Evolutionary conservation across 1,140 invertebrate genomes (phyloP).

Genomic region (Zaprionus capensis): DNA sequence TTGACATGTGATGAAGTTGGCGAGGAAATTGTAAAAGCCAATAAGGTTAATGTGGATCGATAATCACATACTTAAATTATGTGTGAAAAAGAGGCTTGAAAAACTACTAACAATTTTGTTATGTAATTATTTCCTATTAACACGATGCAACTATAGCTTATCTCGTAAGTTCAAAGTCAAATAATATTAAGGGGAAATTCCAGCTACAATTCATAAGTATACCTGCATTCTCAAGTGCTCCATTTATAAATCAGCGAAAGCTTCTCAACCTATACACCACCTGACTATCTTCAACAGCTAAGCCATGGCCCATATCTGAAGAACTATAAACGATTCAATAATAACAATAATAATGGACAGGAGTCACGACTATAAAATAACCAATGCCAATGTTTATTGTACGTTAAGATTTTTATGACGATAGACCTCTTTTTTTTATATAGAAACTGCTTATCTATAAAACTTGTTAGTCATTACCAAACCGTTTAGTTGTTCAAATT

Average conservation of each 20-base stretch:
- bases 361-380: constrained; percentile 7
- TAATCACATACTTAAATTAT: background rate
- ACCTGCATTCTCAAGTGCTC: constrained; percentile 1
- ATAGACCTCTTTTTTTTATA: background rate
- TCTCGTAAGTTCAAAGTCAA: constrained; percentile 6
- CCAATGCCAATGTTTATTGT: constrained; percentile 35
- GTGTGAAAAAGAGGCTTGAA: background rate
- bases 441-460: background rate
- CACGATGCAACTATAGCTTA: constrained; percentile 8
- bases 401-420: constrained; percentile 32
- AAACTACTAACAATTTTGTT: background rate
- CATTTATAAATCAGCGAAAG: constrained; percentile 35
- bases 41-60: background rate
- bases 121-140: background rate
- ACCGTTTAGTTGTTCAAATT: background rate
- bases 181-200: constrained; percentile 16
- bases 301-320: constrained; percentile 6
- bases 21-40: background rate
- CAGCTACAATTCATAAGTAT: background rate
- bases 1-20: background rate
- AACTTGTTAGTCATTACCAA: background rate
- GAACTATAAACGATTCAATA: background rate
- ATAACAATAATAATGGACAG: constrained; percentile 4
- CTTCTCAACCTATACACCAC: constrained; percentile 13
- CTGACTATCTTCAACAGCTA: constrained; percentile 19